phyloP scores from a whole-genome alignment of 2,888 invertebrate genomes.

The Tinea semifulvella region DNA sequence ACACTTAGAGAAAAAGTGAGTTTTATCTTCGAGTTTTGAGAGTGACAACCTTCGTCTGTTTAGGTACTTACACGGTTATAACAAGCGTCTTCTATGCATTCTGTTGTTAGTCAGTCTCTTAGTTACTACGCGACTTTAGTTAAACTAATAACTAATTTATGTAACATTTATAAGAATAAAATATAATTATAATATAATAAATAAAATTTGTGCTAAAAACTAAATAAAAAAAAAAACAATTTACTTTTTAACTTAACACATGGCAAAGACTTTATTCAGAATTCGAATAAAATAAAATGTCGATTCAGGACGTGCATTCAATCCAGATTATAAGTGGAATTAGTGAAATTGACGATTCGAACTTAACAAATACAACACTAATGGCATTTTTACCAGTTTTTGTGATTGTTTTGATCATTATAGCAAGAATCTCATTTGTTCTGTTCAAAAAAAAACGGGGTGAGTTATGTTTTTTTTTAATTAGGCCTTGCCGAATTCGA shows the following conservation, averaged over 20 bases:
- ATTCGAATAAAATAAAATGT: constrained; percentile 4
- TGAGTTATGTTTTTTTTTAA: constrained; percentile 25
- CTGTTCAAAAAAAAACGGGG: constrained; percentile 36
- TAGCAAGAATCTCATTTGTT: constrained; percentile 41
- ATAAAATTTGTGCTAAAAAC: not conserved
- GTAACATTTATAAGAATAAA: no score
- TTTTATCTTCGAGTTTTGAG: not conserved
- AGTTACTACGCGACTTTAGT: not conserved
- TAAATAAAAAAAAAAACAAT: not conserved
- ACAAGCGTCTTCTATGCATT: constrained; percentile 3
- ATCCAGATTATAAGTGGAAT: not conserved
- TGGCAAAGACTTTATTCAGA: not conserved
- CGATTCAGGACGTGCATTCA: not conserved
- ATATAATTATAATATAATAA: not conserved
- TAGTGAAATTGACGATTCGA: constrained; percentile 3
- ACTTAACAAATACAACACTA: constrained; percentile 1
- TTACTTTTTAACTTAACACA: not conserved
- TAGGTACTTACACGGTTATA: not conserved
- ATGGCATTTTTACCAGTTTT: constrained; percentile 18
- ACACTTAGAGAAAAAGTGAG: no score
- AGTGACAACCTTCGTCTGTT: constrained; percentile 1
- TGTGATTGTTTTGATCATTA: constrained; percentile 35
- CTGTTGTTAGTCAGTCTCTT: not conserved
- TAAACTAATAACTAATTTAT: not conserved
- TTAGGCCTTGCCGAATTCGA: no score